phyloP scores from a whole-genome alignment of 2,888 invertebrate genomes.

The Alentia gelatinosa region DNA sequence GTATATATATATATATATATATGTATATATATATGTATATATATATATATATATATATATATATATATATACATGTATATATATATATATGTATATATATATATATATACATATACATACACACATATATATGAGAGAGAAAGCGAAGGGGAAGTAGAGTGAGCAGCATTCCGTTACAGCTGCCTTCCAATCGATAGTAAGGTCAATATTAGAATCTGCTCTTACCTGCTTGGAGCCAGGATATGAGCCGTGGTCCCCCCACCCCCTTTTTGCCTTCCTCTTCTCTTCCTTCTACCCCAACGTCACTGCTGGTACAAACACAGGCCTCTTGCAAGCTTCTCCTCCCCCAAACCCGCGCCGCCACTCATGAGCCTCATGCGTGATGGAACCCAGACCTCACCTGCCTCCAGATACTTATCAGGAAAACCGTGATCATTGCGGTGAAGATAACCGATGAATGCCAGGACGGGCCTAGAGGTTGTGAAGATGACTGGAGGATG shows the following conservation, averaged over 20 bases:
- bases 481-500: background rate
- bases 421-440: constrained; percentile 32
- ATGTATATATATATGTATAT: too few relatives aligned
- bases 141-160: background rate
- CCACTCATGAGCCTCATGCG: background rate
- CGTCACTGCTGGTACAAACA: background rate
- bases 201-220: constrained; percentile 1
- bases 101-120: background rate
- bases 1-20: too few relatives aligned
- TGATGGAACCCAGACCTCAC: constrained; percentile 13
- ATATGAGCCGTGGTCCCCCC: background rate
- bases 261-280: background rate
- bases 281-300: background rate
- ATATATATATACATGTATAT: too few relatives aligned
- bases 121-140: background rate
- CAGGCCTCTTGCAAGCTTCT: background rate
- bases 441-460: background rate
- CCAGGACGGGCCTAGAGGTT: background rate
- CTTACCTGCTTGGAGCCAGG: background rate
- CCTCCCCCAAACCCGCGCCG: background rate
- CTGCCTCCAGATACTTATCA: constrained; percentile 3
- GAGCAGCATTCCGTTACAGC: background rate
- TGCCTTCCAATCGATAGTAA: background rate
- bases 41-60: too few relatives aligned
- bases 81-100: too few relatives aligned